Evolutionary conservation across 2,888 invertebrate genomes (phyloP).

Genomic region (Tipula lateralis): DNA sequence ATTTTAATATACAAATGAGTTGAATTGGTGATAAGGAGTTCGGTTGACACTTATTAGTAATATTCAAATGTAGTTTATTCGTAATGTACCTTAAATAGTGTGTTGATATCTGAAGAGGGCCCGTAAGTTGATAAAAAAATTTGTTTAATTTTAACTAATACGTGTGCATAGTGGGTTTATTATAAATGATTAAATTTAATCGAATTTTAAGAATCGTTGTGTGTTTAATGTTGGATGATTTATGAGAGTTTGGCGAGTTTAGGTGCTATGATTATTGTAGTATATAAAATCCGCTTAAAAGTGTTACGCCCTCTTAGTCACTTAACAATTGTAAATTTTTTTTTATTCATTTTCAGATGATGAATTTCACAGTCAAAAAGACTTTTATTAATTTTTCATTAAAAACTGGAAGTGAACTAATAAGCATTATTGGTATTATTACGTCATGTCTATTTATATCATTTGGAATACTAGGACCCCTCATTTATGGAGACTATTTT

Average conservation of each 20-base stretch:
- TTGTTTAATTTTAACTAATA: not conserved
- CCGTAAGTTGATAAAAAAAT: not conserved
- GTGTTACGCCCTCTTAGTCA: too few relatives aligned
- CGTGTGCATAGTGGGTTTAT: not conserved
- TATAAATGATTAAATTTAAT: too few relatives aligned
- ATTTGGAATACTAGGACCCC: not conserved
- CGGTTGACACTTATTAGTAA: not conserved
- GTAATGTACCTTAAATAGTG: not conserved
- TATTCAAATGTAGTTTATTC: not conserved
- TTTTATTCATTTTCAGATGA: not conserved
- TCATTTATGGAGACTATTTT: not conserved
- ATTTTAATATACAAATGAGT: not conserved
- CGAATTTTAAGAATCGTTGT: too few relatives aligned
- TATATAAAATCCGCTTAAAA: too few relatives aligned
- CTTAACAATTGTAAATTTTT: too few relatives aligned
- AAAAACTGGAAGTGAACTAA: not conserved
- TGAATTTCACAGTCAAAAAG: not conserved
- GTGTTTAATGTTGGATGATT: too few relatives aligned
- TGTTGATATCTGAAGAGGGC: not conserved
- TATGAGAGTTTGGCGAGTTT: too few relatives aligned
- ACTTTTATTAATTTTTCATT: not conserved
- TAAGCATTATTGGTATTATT: not conserved
- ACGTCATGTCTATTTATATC: not conserved
- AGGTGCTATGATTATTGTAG: too few relatives aligned
- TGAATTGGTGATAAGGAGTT: not conserved